phyloP scores from a whole-genome alignment of 2,888 invertebrate species.

The Gryllus longicercus region DNA sequence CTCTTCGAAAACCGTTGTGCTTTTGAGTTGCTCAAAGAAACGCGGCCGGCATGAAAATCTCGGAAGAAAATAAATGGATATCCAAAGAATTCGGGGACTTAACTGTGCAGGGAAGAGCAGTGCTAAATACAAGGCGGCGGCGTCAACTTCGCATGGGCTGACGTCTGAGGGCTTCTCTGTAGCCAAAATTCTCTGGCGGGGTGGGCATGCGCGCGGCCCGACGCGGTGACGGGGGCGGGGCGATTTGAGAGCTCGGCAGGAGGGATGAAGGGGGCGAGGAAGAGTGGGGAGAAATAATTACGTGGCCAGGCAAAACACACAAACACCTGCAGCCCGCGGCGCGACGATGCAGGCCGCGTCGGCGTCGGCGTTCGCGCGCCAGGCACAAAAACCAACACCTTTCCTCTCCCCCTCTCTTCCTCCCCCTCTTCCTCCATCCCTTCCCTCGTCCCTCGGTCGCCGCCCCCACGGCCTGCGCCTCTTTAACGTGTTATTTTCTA shows the following conservation, averaged over 20 bases:
- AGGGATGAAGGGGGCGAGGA: not conserved
- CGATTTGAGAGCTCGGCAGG: not conserved
- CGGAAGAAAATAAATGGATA: not conserved
- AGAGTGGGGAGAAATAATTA: not conserved
- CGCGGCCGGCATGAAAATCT: not conserved
- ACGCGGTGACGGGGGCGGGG: not conserved
- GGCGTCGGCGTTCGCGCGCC: slow-evolving; percentile 8
- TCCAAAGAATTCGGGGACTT: not conserved
- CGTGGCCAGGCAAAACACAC: not conserved
- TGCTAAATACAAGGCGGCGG: not conserved
- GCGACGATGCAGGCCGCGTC: not conserved
- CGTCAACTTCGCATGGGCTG: too few relatives aligned
- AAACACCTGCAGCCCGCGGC: slow-evolving; percentile 4
- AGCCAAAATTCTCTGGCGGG: not conserved
- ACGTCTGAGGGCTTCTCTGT: too few relatives aligned
- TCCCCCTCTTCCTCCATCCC: not conserved
- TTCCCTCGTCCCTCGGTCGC: too few relatives aligned
- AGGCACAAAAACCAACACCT: slow-evolving; percentile 17
- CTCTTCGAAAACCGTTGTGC: not conserved
- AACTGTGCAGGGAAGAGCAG: not conserved
- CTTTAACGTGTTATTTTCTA: slow-evolving; percentile 11
- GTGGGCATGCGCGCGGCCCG: not conserved
- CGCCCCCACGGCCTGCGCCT: not conserved
- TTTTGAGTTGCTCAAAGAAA: not conserved
- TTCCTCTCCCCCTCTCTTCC: not conserved